phyloP scores from a whole-genome alignment of 2,113 vertebrate genomes.

The Gymnobelideus leadbeateri region DNA sequence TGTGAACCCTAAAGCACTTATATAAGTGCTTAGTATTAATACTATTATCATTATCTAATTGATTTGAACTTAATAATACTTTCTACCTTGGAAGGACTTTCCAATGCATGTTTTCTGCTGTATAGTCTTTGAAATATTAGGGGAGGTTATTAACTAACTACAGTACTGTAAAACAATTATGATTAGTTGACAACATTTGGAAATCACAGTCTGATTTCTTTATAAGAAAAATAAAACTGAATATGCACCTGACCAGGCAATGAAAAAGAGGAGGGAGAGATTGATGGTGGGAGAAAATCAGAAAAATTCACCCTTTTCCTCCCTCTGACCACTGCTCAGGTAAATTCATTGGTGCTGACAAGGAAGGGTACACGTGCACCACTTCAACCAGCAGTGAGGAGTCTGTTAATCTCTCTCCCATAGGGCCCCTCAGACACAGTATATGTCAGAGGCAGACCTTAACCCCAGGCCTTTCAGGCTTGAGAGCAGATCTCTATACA shows the following conservation, averaged over 20 bases:
- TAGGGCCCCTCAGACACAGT: not conserved
- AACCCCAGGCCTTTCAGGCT: not conserved
- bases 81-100: not conserved
- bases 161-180: not conserved
- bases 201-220: constrained; percentile 10
- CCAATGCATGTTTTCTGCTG: not conserved
- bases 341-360: not conserved
- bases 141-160: not conserved
- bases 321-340: not conserved
- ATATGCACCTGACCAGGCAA: not conserved
- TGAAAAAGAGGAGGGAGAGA: not conserved
- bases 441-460: not conserved
- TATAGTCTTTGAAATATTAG: not conserved
- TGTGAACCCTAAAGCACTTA: not conserved
- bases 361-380: not conserved
- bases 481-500: not conserved
- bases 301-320: not conserved
- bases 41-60: too few species aligned
- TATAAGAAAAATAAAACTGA: not conserved
- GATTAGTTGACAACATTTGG: not conserved
- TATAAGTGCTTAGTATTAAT: not conserved
- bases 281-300: not conserved
- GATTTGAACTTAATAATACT: not conserved
- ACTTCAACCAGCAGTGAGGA: not conserved
- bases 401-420: not conserved